Percentiles rank a stretch among this genome's conserved stretches.
Conservation (phyloP, 2,888 invertebrate species). For the Scaptomyza parva region DNA sequence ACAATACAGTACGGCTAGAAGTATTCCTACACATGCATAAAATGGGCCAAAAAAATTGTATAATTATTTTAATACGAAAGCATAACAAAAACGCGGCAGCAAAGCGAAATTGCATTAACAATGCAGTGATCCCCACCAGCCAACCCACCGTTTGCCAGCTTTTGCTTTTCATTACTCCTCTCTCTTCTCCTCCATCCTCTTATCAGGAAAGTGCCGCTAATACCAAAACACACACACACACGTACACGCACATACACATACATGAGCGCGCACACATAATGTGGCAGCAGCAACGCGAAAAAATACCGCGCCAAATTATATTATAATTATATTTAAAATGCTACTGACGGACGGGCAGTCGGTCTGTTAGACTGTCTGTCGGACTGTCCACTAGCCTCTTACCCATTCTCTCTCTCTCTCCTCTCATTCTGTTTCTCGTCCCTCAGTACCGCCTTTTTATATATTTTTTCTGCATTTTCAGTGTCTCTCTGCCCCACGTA, state of each 20-base stretch:
- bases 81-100: conserved; percentile 61
- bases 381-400: conserved; percentile 33
- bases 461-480: background rate
- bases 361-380: conserved; percentile 31
- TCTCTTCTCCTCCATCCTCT: conserved; percentile 10
- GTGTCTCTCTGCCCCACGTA: background rate
- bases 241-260: conserved; percentile 32
- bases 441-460: background rate
- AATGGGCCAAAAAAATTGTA: conserved; percentile 56
- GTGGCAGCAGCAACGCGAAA: conserved; percentile 52
- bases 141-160: background rate
- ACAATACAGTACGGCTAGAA: conserved; percentile 38
- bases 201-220: conserved; percentile 60
- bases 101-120: conserved; percentile 78
- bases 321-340: conserved; percentile 81
- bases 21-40: conserved; percentile 49
- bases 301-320: conserved; percentile 78
- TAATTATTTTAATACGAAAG: conserved; percentile 79
- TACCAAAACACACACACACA: conserved; percentile 36
- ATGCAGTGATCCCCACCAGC: conserved; percentile 55
- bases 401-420: conserved; percentile 10
- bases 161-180: too few relatives aligned
- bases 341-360: conserved; percentile 44
- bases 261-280: conserved; percentile 30
- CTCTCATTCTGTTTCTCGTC: background rate